Evolutionary conservation across 2,888 invertebrate species (phyloP).

Genomic region (Cerceris rybyensis): DNA sequence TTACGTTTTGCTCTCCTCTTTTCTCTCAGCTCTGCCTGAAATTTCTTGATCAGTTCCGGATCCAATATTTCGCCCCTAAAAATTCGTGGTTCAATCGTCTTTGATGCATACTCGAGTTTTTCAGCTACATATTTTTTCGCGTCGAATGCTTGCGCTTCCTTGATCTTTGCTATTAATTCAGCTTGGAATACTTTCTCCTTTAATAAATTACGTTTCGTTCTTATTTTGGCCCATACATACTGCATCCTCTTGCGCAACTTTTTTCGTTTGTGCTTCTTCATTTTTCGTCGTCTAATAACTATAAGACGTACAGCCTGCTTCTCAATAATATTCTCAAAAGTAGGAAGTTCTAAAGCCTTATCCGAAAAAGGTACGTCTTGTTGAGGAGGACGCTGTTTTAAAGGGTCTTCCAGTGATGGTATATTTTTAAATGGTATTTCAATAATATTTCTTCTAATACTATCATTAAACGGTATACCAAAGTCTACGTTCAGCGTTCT

Average conservation of each 20-base stretch:
- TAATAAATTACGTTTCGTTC: constrained; percentile 86
- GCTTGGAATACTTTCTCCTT: constrained; percentile 92
- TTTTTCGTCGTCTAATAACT: constrained; percentile 90
- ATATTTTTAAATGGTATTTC: constrained; percentile 68
- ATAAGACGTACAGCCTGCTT: constrained; percentile 89
- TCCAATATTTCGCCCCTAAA: constrained; percentile 86
- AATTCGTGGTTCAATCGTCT: constrained; percentile 84
- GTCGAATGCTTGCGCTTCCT: constrained; percentile 89
- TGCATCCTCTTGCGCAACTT: constrained; percentile 92
- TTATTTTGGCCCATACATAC: constrained; percentile 88
- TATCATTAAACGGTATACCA: constrained; percentile 55
- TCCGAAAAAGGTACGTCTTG: constrained; percentile 80
- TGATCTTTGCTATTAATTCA: constrained; percentile 86
- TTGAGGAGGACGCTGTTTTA: constrained; percentile 44
- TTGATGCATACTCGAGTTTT: constrained; percentile 85
- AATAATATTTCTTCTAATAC: constrained; percentile 61
- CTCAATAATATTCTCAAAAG: constrained; percentile 78
- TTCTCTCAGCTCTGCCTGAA: constrained; percentile 85
- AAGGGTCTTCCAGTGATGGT: constrained; percentile 72
- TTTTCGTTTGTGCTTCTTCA: constrained; percentile 92
- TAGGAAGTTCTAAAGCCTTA: constrained; percentile 83
- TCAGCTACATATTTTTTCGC: constrained; percentile 88
- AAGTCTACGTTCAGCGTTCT: constrained; percentile 67
- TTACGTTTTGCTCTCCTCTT: constrained; percentile 61
- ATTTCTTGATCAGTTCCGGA: constrained; percentile 86